Base-by-base conservation (phyloP, 2,797 vertebrate species). In the Micromesistius poutassou region DNA sequence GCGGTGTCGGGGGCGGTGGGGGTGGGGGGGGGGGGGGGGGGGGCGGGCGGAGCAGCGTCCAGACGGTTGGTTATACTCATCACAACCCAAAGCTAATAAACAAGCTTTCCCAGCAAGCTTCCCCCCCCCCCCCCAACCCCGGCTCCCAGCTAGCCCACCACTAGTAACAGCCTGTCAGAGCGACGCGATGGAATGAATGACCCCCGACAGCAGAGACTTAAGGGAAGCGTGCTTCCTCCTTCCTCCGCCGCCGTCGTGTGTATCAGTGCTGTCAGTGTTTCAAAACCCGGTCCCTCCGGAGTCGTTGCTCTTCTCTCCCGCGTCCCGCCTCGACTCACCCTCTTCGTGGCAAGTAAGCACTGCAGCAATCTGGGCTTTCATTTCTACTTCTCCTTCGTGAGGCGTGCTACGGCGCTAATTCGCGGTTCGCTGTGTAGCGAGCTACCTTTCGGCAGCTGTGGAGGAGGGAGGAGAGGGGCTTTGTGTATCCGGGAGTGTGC, bases 31-130 rank as follows among this genome's bases (percentile, higher is more conserved):
- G 33, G 33, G 33, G 33, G 4, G 33, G 4, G 33, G 33, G 33
- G 33, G 33, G 33, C 83, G 40, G 30, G 10, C 82, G 77, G 86
- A 14, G 76, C 79, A 25, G 87, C 89, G 79, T 80, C 84, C 88
- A 79, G 81, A 77, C 91, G 88, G 86, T 89, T 94, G 87, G 91
- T 92, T 92, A 92, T 86, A 72, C 84, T 66, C 82, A 84, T 85
- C 84, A 89, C 68, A 31, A 36, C 19, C 33, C 81, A 77, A 72
- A 46, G 78, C 82, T 85, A 83, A 78, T 79, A 84, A 84, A 22
- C 46, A 50, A 50, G 46, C 46, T 50, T 0, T 14, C 13, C 42
- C 42, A 81, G 83, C 81, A 88, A 87, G 89, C 85, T n/a, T n/a
- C 87, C 81, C 84, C 86, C 77, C 74, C 50, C 84, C 73, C 75